Conservation (phyloP, 2,797 vertebrate species). For the Vireo griseus region DNA sequence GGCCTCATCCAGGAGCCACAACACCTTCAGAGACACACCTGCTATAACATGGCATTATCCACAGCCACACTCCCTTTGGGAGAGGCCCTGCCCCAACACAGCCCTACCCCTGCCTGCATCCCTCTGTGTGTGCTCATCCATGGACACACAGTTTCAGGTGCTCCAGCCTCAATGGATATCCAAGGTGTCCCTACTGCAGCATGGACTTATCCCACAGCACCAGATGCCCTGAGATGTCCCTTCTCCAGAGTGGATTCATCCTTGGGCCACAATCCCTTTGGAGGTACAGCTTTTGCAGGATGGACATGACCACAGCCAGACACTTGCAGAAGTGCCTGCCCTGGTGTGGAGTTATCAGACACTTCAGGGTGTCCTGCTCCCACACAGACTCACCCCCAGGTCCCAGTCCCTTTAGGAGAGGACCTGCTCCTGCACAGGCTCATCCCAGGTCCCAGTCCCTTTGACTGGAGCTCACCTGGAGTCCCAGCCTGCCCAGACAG, state of each 20-base stretch:
- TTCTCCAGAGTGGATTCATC: neutral
- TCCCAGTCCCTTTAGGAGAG: neutral
- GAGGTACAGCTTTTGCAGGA: neutral
- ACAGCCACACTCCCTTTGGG: neutral
- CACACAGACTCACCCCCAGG: neutral
- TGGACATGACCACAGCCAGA: neutral
- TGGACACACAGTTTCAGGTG: neutral
- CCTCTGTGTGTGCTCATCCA: neutral
- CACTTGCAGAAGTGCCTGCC: neutral
- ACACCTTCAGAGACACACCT: neutral
- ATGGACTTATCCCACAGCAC: neutral
- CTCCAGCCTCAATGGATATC: neutral
- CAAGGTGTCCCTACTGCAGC: neutral
- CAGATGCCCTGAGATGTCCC: neutral
- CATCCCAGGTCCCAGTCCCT: neutral
- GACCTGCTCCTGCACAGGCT: neutral
- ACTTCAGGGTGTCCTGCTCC: neutral
- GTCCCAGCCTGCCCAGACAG: neutral
- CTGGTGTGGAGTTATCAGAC: neutral
- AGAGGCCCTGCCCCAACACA: neutral
- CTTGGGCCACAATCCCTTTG: neutral
- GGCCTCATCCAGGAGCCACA: neutral
- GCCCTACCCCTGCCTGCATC: neutral
- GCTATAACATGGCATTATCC: neutral
- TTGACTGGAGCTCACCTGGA: neutral